Evolutionary conservation across 1,140 invertebrate genomes (phyloP).

Genomic region (Holotrichia oblita): DNA sequence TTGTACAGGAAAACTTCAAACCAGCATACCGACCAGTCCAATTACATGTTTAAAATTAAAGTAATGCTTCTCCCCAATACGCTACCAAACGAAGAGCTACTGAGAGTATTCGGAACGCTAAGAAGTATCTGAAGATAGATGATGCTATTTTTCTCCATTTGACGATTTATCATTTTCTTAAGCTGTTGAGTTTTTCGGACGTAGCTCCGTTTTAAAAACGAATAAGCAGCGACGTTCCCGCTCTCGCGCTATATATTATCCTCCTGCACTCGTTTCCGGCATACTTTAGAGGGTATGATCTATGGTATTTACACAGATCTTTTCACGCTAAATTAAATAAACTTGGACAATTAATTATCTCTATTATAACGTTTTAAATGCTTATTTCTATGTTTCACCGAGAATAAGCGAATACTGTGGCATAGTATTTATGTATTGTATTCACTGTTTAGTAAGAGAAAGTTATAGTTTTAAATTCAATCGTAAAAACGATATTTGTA

Average conservation of each 20-base stretch:
- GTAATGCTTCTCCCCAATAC: neutral
- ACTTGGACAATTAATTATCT: constrained; percentile 8
- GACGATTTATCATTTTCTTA: constrained; percentile 37
- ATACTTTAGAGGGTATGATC: constrained; percentile 7
- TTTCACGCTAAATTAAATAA: constrained; percentile 21
- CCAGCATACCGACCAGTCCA: neutral
- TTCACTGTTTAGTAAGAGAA: too few species aligned
- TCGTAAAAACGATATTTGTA: too few species aligned
- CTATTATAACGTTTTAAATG: neutral
- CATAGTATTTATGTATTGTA: too few species aligned
- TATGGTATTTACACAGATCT: constrained; percentile 20
- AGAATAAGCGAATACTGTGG: neutral
- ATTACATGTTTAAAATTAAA: constrained; percentile 22
- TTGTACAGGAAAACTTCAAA: neutral
- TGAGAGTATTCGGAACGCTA: neutral
- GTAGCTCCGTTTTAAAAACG: constrained; percentile 11
- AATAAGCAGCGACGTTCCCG: constrained; percentile 14
- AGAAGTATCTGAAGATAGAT: constrained; percentile 25
- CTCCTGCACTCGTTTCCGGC: constrained; percentile 13
- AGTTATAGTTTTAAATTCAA: too few species aligned
- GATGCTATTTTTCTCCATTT: constrained; percentile 24
- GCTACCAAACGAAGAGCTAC: neutral
- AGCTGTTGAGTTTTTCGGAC: constrained; percentile 34
- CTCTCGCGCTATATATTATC: constrained; percentile 13
- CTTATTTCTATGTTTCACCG: neutral